Evolutionary conservation across 2,888 invertebrate genomes (phyloP), one percentile per base, ranked within the genome.

Genomic region (Sialis fuliginosa): DNA sequence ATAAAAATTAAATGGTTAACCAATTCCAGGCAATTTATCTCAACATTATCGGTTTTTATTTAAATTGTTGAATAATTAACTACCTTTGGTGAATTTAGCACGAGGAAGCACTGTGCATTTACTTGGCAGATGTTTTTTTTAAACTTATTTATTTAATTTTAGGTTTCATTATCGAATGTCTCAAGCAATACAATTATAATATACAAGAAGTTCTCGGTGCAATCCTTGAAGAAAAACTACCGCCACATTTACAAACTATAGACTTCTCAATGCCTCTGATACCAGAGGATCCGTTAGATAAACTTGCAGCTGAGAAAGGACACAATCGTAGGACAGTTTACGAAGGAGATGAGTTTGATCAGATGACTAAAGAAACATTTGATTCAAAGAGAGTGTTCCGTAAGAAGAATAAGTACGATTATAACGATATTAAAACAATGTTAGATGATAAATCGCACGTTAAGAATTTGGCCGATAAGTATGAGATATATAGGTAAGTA

Each of bases 191-290:
- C 57, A 76, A 82, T 13, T 82, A 78, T 61, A 75, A 81, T 54
- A 70, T 79, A 1, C 83, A 81, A 53, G 72, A 75, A 54, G 88
- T 89, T 4, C 81, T 95, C 49, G 81, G 88, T 60, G 84, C 85
- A 42, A 69, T 93, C 49, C 64, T 95, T 44, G 92, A 92, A 63
- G 77, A 79, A 53, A 76, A 71, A 51, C 63, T 83, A 32, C 78
- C 81, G 2, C 60, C 68, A 0, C 57, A 64, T 37, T 44, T 53
- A 35, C 33, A 39, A 42, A 47, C 54, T 33, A 32, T 64, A 46
- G 76, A 81, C 62, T 68, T 65, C 40, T 62, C 62, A 6, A 62
- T 79, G 43, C 74, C 76, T 1, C 70, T 77, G 50, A 77, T 82
- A 52, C 81, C 81, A 0, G 70, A 74, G 10, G 81, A 81, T 57